Base-by-base conservation (phyloP, 2,113 vertebrate genomes). In the Chunga burmeisteri region DNA sequence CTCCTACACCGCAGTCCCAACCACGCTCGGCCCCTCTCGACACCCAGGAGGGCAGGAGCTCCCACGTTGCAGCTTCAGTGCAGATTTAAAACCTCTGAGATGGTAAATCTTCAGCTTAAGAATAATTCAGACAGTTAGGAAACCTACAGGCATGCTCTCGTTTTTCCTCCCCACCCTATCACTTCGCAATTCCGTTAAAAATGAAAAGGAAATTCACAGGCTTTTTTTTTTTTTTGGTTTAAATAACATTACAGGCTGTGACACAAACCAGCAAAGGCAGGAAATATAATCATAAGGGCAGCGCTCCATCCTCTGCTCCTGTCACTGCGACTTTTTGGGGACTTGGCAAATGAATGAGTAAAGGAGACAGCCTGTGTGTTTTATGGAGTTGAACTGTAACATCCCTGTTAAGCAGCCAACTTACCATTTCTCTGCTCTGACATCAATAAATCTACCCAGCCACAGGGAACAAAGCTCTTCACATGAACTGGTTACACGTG, bases 301-400 rank as follows among this genome's bases (percentile, higher is more conserved):
- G 65, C 5, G 83, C 91, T 97, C 81, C 95, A 84, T 97, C 95
- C 94, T 94, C 95, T 68, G 84, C 95, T 94, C 56, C 95, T 72
- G 89, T 89, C 83, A 86, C 88, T 19, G 77, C 0, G 13, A 86
- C 94, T 97, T 97, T 96, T 87, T 44, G 96, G 96, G 88, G 94
- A 93, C 91, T 91, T 97, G 95, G 96, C 94, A 91, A 84, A 81
- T 8, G 93, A 75, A 67, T 25, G 83, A 91, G 91, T 1, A 58
- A 73, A 93, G 93, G 74, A 96, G 96, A 95, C 95, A 97, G 96
- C 46, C 86, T 2, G 81, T 1, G 44, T 94, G 90, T 71, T 95
- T 96, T 93, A 94, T 92, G 96, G 96, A 88, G 90, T 93, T 96
- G 93, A 94, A 96, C 88, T 94, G 92, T 93, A 96, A 96, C 92